Evolutionary conservation across 1,140 invertebrate genomes (phyloP).

Genomic region (Belonocnema kinseyi): DNA sequence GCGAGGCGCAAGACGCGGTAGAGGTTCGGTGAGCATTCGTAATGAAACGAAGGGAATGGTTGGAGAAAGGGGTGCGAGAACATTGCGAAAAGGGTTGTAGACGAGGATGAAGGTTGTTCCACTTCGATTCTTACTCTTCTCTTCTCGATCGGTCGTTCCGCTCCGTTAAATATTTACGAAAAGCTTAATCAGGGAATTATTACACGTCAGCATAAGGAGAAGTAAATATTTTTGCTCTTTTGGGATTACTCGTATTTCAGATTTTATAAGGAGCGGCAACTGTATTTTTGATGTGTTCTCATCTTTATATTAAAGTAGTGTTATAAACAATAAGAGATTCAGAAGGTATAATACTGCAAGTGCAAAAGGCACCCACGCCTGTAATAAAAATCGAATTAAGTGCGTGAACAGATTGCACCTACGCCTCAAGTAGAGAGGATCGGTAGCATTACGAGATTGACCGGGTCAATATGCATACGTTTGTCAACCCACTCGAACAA

Average conservation of each 20-base stretch:
- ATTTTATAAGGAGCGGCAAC: neutral
- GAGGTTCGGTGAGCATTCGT: conserved; percentile 39
- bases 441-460: conserved; percentile 64
- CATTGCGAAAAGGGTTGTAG: conserved; percentile 45
- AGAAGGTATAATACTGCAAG: neutral
- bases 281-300: neutral
- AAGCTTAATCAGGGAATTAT: conserved; percentile 5
- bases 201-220: neutral
- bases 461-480: conserved; percentile 70
- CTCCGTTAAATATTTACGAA: conserved; percentile 21
- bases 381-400: conserved; percentile 36
- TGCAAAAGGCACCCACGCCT: neutral
- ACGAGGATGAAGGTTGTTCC: conserved; percentile 47
- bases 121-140: conserved; percentile 14
- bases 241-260: too few relatives aligned
- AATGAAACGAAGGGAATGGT: conserved; percentile 38
- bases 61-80: conserved; percentile 31
- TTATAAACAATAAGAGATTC: neutral
- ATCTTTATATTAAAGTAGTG: neutral
- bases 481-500: conserved; percentile 66
- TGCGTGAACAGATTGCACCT: conserved; percentile 53
- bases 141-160: neutral
- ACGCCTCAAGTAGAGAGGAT: conserved; percentile 53
- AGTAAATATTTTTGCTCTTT: neutral
- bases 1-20: conserved; percentile 41